Evolutionary conservation across 2,113 vertebrate species (phyloP), one percentile per base, ranked within the genome.

Genomic region (Hemichromis elongatus): DNA sequence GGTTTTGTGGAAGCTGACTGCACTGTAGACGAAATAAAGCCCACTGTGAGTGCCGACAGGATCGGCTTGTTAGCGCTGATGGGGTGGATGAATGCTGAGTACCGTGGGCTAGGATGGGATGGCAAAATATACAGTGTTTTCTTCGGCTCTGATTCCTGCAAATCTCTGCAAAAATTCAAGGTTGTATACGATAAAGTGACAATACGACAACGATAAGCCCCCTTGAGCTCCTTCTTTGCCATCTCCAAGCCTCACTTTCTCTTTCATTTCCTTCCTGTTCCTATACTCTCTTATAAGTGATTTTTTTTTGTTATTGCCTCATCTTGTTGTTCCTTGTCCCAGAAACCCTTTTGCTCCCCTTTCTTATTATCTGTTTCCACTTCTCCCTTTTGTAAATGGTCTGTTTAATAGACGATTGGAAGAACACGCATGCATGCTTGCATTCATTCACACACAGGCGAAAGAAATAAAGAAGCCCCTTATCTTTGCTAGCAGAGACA

Each of bases 401-500:
- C 85, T 88, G 35, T 92, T 93, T 92, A 90, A 90, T 87, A 85
- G 87, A 57, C 37, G 66, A 90, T 82, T 83, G 84, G 82, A 82
- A 83, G 90, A 92, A 93, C 88, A 88, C 82, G 81, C 84, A 88
- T 88, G 52, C 86, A 87, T 90, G 56, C 66, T 16, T 79, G 66
- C 81, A 85, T 80, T 50, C 90, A 89, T 89, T 82, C 83, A 89
- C 90, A 83, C 86, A 85, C 81, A 80, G 83, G 68, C 56, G 21
- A 86, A 90, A 66, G 81, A 92, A 94, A 93, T 92, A 94, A 95
- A 95, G 94, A 92, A 88, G 85, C 81, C 78, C 88, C 94, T 95
- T 96, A 96, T 96, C 95, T 91, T 90, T 81, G 56, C 86, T 79
- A 83, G 85, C 95, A 96, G 94, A 95, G 95, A 94, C 94, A 83